Evolutionary conservation across 2,888 invertebrate species (phyloP), one percentile per base, ranked within the genome.

Genomic region (Orthosia gracilis): DNA sequence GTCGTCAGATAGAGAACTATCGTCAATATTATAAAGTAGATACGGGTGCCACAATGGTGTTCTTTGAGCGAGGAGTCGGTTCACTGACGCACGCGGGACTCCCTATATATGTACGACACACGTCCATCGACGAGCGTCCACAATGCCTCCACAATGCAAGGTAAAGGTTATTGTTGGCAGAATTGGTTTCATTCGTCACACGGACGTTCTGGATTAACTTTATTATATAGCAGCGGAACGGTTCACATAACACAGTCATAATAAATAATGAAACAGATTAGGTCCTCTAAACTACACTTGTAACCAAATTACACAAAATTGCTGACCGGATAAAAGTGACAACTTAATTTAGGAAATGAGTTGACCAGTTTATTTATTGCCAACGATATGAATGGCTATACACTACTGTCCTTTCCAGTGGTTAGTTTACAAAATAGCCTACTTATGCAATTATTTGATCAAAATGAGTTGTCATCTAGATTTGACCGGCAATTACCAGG

Each of bases 81-180:
- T 80, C 76, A 82, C 79, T 90, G 90, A 91, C 91, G 92, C 90
- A 89, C 87, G 78, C 74, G 54, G 67, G 83, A 78, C 66, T 69
- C 78, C 75, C 74, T 84, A 78, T 69, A 85, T 80, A 85, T 80
- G 77, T 85, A 83, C 79, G 74, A 64, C 59, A 50, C 55, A 66
- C 66, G 59, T 76, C 72, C 63, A 83, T 80, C 69, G 78, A 62
- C 76, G 82, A 85, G 77, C 84, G 87, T 83, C 78, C 85, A 87
- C 90, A 89, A 89, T 89, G 82, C 87, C 85, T 81, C 86, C 79
- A 94, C 93, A 94, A 94, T 94, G 91, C 95, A 94, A 95, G 94
- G 95, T 94, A 94, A 94, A 94, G 94, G 93, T 95, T 93, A 94
- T 94, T 94, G 94, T 93, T 88, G 87, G 89, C 91, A 91, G 91